Conservation (phyloP, 2,888 invertebrate genomes). For the Orchesella flavescens region DNA sequence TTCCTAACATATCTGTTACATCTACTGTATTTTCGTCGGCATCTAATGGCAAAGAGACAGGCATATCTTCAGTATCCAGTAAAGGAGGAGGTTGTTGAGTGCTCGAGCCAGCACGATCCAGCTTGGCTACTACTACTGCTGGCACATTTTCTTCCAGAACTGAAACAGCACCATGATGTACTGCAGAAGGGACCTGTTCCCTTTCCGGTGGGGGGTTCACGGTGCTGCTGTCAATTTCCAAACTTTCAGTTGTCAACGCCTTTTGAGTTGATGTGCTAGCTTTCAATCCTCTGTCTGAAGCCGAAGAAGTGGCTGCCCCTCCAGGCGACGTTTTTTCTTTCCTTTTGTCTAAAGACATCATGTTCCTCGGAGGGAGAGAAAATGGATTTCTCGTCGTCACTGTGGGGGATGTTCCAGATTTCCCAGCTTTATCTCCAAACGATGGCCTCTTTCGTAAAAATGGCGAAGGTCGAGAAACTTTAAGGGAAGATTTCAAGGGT, state of each 20-base stretch:
- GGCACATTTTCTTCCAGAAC: too few species aligned
- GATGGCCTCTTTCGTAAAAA: constrained; percentile 41
- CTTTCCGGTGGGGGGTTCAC: too few species aligned
- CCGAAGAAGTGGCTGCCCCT: background rate
- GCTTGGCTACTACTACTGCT: too few species aligned
- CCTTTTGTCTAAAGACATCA: constrained; percentile 43
- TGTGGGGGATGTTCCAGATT: background rate
- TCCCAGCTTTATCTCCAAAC: constrained; percentile 46
- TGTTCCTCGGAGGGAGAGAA: constrained; percentile 41
- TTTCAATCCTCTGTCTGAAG: background rate
- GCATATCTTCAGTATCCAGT: background rate
- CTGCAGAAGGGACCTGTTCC: too few species aligned
- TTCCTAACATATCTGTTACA: background rate
- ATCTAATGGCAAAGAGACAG: background rate
- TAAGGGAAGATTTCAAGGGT: constrained; percentile 23
- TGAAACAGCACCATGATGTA: too few species aligned
- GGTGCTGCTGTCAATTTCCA: too few species aligned
- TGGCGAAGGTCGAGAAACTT: constrained; percentile 48
- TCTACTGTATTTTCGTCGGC: constrained; percentile 46
- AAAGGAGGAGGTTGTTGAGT: background rate
- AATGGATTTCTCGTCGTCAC: constrained; percentile 28
- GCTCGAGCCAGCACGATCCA: too few species aligned
- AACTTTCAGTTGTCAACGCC: too few species aligned
- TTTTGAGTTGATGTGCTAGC: background rate
- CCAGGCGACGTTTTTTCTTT: background rate